Conservation (phyloP, 2,888 invertebrate species). For the Trichacis sp. region DNA sequence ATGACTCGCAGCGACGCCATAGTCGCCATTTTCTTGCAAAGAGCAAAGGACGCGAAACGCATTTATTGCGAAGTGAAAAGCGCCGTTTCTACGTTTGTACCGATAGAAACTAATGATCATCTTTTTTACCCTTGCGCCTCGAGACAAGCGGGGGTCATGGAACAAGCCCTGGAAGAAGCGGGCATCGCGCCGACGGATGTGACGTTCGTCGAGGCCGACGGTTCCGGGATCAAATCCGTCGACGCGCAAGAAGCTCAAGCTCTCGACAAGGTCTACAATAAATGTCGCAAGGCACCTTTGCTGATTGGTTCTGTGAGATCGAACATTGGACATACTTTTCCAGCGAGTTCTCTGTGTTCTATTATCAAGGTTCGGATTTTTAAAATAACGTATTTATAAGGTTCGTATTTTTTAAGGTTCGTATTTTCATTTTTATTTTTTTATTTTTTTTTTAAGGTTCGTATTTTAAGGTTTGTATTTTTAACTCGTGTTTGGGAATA, state of each 20-base stretch:
- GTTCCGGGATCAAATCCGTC: conserved; percentile 73
- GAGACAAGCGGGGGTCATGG: conserved; percentile 28
- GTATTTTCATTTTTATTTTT: too few species aligned
- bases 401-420: too few species aligned
- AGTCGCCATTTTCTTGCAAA: conserved; percentile 34
- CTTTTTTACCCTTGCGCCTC: conserved; percentile 20
- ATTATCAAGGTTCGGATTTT: conserved; percentile 34
- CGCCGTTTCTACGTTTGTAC: conserved; percentile 71
- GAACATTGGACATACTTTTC: conserved; percentile 27
- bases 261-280: conserved; percentile 40
- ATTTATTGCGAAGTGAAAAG: conserved; percentile 54
- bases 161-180: conserved; percentile 31
- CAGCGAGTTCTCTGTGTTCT: conserved; percentile 15
- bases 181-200: conserved; percentile 37
- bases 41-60: conserved; percentile 35
- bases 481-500: too few species aligned
- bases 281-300: conserved; percentile 39
- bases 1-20: conserved; percentile 36
- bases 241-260: conserved; percentile 44
- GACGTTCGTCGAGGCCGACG: conserved; percentile 63
- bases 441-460: too few species aligned
- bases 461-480: too few species aligned
- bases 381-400: too few species aligned
- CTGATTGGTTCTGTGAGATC: conserved; percentile 46
- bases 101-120: conserved; percentile 34